Evolutionary conservation across 2,113 vertebrate genomes (phyloP).

Genomic region (Noturus placidus): DNA sequence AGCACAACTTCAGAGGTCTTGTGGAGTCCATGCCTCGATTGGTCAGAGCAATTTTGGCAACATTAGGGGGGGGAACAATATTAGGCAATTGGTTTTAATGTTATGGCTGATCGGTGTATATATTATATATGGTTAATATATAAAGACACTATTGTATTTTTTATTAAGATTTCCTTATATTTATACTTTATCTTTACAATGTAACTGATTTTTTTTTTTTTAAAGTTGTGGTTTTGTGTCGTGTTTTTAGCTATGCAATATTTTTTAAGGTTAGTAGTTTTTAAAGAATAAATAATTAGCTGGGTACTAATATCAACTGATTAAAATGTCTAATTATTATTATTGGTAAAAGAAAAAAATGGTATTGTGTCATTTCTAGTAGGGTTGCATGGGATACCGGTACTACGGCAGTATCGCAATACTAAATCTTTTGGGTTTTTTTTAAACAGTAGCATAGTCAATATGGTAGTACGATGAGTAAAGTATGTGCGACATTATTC

Average conservation of each 20-base stretch:
- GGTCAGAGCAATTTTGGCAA: too few relatives aligned
- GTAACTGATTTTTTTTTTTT: neutral
- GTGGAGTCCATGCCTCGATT: too few relatives aligned
- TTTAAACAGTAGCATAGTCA: too few relatives aligned
- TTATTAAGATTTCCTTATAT: neutral
- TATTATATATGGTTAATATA: neutral
- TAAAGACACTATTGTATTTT: neutral
- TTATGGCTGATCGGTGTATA: too few relatives aligned
- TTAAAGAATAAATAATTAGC: neutral
- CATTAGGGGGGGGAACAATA: too few relatives aligned
- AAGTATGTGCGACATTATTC: too few relatives aligned
- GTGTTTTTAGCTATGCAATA: neutral
- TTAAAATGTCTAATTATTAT: neutral
- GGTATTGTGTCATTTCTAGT: neutral
- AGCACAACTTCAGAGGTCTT: too few relatives aligned
- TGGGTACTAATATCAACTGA: neutral
- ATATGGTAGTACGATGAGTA: too few relatives aligned
- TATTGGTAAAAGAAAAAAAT: neutral
- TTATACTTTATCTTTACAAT: neutral
- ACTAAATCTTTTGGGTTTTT: too few relatives aligned
- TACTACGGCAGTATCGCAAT: too few relatives aligned
- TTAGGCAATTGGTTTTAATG: too few relatives aligned
- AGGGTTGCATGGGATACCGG: too few relatives aligned
- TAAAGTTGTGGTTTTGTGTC: neutral
- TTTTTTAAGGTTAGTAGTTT: neutral